Evolutionary conservation across 2,888 invertebrate species (phyloP).

Genomic region (Eristalinus aeneus): DNA sequence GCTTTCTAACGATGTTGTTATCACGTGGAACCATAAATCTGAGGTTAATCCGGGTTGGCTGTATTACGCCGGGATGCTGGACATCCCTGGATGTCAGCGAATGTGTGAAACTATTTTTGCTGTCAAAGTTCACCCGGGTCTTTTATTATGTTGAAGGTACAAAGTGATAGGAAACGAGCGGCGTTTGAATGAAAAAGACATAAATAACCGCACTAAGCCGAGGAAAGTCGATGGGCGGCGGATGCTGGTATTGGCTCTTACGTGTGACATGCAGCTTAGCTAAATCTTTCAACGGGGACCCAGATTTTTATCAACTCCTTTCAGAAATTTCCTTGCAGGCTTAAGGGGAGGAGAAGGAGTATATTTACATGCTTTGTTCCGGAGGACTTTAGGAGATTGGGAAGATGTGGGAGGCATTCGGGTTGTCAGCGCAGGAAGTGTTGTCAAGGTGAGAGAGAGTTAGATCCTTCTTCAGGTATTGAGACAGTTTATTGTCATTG

Average conservation of each 20-base stretch:
- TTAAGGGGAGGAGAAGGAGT: background rate
- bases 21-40: slow-evolving; percentile 52
- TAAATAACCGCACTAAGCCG: background rate
- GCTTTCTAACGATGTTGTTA: slow-evolving; percentile 55
- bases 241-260: background rate
- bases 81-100: background rate
- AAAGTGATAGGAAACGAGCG: background rate
- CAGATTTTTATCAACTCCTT: background rate
- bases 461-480: no score
- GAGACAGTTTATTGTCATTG: no score
- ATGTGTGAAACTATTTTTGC: background rate
- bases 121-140: background rate
- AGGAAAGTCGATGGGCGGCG: background rate
- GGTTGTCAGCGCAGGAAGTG: no score
- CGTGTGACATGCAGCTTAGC: background rate
- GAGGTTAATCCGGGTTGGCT: slow-evolving; percentile 26
- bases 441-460: no score
- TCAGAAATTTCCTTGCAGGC: background rate
- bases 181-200: slow-evolving; percentile 10
- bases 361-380: background rate
- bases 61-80: background rate
- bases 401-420: no score
- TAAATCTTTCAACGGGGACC: background rate
- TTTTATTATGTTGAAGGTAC: slow-evolving; percentile 14
- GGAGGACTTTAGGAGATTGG: background rate